Percentiles rank a stretch among this genome's conserved stretches.
These are phyloP conservation scores for Carapus acus DNA, from an alignment of 2,797 vertebrate species.

Conservation along the genomic window DNA sequence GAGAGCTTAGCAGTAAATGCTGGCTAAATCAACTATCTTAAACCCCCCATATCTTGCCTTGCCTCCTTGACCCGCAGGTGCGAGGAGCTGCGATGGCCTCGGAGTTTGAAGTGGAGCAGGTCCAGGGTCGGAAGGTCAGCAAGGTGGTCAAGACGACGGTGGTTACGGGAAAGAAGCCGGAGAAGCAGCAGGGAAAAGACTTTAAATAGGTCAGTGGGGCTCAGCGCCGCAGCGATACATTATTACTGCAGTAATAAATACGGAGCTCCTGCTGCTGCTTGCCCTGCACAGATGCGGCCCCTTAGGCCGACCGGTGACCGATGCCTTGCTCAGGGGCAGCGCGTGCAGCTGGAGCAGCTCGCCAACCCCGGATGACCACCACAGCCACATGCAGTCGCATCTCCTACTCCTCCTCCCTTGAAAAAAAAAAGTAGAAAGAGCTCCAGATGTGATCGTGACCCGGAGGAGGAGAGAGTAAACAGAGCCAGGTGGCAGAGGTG, in stretches of 20 bases:
- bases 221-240: neutral
- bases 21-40: neutral
- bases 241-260: too few species aligned
- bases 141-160: constrained; percentile 92
- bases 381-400: constrained; percentile 83
- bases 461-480: constrained; percentile 63
- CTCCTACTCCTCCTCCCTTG: constrained; percentile 86
- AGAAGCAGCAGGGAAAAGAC: constrained; percentile 90
- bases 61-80: constrained; percentile 64
- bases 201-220: constrained; percentile 83
- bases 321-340: constrained; percentile 81
- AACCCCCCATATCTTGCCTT: neutral
- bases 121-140: constrained; percentile 92
- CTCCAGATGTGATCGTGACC: constrained; percentile 73
- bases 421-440: too few species aligned
- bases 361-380: constrained; percentile 80
- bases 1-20: neutral
- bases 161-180: constrained; percentile 84
- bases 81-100: constrained; percentile 67
- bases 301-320: constrained; percentile 94
- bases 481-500: constrained; percentile 72
- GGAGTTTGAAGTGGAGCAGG: constrained; percentile 82
- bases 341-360: constrained; percentile 81
- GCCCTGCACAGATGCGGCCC: constrained; percentile 75
- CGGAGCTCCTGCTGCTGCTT: neutral